Percentiles rank a stretch among this genome's conserved stretches.
phyloP scores from a whole-genome alignment of 2,113 vertebrate genomes.

The Cathartes aura region DNA sequence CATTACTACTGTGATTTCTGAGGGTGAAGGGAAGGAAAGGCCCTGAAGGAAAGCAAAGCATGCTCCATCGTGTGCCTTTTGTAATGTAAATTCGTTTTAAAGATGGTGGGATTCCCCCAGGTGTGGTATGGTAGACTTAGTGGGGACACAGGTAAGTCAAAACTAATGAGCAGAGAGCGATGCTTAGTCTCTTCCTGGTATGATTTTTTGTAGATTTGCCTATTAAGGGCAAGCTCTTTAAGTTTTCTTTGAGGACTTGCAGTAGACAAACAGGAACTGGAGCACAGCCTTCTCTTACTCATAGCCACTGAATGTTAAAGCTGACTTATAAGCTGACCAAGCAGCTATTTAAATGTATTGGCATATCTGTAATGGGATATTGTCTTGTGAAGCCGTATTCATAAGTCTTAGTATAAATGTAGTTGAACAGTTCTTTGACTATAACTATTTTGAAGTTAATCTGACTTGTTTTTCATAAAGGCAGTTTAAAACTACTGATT shows the following conservation, averaged over 20 bases:
- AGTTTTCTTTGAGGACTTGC: neutral
- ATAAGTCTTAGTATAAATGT: neutral
- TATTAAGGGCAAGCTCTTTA: neutral
- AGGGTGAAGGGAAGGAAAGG: neutral
- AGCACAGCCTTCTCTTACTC: neutral
- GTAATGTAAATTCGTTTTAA: neutral
- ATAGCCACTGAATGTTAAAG: neutral
- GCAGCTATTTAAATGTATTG: neutral
- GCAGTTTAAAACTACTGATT: neutral
- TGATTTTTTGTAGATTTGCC: neutral
- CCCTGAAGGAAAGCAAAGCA: neutral
- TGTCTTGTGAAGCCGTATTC: neutral
- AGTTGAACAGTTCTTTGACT: neutral
- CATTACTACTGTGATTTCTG: neutral
- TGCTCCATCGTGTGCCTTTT: neutral
- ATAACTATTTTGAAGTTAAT: neutral
- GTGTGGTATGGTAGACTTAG: neutral
- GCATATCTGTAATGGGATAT: neutral
- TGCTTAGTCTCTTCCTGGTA: neutral
- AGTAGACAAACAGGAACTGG: neutral
- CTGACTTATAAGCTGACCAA: neutral
- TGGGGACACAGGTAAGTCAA: neutral
- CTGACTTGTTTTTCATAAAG: neutral
- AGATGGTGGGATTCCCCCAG: neutral
- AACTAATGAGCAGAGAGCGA: neutral